A percentile compares a stretch with the other conserved stretches of the same genome.
Evolutionary conservation across 1,140 invertebrate species (phyloP).

Genomic region (Drosophila asahinai): DNA sequence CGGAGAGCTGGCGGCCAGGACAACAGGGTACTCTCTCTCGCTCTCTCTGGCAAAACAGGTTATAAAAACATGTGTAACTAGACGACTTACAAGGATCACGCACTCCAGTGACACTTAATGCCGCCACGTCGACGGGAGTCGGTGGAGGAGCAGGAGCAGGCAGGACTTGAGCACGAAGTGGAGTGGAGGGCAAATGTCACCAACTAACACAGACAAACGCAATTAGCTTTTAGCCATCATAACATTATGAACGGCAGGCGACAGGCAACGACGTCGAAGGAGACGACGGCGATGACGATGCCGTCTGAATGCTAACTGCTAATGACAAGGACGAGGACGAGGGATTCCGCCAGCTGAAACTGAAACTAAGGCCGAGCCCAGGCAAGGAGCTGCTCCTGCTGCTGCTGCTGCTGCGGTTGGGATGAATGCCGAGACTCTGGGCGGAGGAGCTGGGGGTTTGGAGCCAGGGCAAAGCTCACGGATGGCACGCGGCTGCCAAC

Average conservation of each 20-base stretch:
- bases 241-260: constrained; percentile 78
- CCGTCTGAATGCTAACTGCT: constrained; percentile 68
- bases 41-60: constrained; percentile 42
- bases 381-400: constrained; percentile 8
- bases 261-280: constrained; percentile 48
- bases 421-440: constrained; percentile 13
- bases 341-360: constrained; percentile 12
- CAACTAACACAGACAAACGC: constrained; percentile 76
- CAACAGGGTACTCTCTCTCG: constrained; percentile 34
- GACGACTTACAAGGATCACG: constrained; percentile 82
- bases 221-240: constrained; percentile 83
- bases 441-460: constrained; percentile 57
- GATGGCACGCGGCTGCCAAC: constrained; percentile 73
- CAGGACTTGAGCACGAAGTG: not conserved
- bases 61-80: constrained; percentile 83
- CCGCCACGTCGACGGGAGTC: constrained; percentile 39
- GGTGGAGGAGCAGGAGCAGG: not conserved
- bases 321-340: constrained; percentile 61
- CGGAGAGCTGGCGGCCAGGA: constrained; percentile 15
- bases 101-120: constrained; percentile 82
- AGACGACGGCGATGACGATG: constrained; percentile 21
- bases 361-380: constrained; percentile 35
- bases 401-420: constrained; percentile 28
- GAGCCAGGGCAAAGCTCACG: constrained; percentile 51
- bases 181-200: constrained; percentile 63